Percentiles rank a stretch among this genome's conserved stretches.
These are phyloP conservation scores for Drosophila rellima DNA, from an alignment of 2,888 invertebrate genomes.

Conservation along the genomic window DNA sequence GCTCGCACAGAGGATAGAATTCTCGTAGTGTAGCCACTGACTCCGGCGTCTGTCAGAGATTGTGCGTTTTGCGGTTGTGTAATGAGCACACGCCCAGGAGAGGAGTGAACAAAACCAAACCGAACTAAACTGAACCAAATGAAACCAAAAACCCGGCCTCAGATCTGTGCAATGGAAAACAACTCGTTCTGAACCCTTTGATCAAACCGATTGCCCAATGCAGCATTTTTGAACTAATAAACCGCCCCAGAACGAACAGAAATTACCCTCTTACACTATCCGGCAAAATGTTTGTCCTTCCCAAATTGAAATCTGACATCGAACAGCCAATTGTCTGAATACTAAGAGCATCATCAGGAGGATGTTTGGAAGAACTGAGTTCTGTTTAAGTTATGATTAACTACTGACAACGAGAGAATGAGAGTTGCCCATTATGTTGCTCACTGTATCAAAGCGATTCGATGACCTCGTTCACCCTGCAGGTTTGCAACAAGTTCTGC, in stretches of 20 bases:
- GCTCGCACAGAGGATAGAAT: constrained; percentile 1
- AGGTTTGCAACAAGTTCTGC: constrained; percentile 10
- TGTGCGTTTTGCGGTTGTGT: constrained; percentile 61
- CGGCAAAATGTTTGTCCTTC: constrained; percentile 17
- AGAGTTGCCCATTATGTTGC: constrained; percentile 1
- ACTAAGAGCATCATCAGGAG: neutral
- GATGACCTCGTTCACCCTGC: constrained; percentile 10
- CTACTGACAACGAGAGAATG: no score
- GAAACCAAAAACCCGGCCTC: constrained; percentile 2
- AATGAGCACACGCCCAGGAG: constrained; percentile 51
- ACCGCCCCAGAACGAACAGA: constrained; percentile 12
- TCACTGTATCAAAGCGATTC: constrained; percentile 16
- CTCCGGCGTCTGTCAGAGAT: constrained; percentile 44
- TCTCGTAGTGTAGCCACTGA: neutral
- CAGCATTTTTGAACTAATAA: constrained; percentile 65
- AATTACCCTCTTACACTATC: constrained; percentile 25
- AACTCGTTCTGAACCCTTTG: constrained; percentile 34
- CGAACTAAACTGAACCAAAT: constrained; percentile 6
- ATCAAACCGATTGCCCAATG: constrained; percentile 51
- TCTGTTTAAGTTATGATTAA: neutral
- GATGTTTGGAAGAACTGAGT: no score
- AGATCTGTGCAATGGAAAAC: constrained; percentile 1
- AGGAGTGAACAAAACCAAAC: constrained; percentile 1
- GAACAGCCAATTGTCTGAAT: neutral
- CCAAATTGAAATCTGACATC: neutral